A percentile compares a stretch with the other conserved stretches of the same genome.
These are phyloP conservation scores for Anolis carolinensis DNA, from an alignment of 2,113 vertebrate genomes.

Conservation along the genomic window DNA sequence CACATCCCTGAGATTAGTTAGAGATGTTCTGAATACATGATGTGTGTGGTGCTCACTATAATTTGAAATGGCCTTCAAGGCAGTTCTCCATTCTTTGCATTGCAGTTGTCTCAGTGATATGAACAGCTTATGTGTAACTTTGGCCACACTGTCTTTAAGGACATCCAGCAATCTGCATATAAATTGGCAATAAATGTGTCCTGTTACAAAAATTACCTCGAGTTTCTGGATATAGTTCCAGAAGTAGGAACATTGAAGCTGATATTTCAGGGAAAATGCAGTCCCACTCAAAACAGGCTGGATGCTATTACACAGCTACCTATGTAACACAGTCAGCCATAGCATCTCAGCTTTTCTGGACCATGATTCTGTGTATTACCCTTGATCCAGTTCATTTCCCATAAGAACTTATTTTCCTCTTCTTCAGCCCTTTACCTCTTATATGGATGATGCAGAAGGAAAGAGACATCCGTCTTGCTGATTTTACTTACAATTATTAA, in stretches of 20 bases:
- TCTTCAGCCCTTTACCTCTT: too few species aligned
- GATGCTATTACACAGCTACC: not conserved
- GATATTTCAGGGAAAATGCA: not conserved
- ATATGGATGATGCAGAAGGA: too few species aligned
- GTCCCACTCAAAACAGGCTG: not conserved
- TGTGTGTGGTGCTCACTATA: not conserved
- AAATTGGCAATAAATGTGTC: not conserved
- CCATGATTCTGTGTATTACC: too few species aligned
- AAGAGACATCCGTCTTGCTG: too few species aligned
- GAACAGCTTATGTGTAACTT: not conserved
- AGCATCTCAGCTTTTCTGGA: too few species aligned
- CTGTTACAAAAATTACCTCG: not conserved
- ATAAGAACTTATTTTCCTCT: too few species aligned
- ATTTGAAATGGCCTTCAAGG: not conserved
- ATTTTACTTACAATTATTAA: too few species aligned
- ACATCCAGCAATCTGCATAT: not conserved
- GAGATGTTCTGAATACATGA: too few species aligned
- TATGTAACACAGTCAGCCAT: too few species aligned
- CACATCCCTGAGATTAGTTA: too few species aligned
- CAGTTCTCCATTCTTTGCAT: not conserved
- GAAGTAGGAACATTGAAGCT: not conserved
- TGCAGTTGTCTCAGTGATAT: not conserved
- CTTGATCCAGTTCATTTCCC: too few species aligned
- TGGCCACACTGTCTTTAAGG: not conserved
- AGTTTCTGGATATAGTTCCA: not conserved